These are phyloP conservation scores for Sinella curviseta DNA, from an alignment of 1,140 invertebrate species.

Conservation along the genomic window DNA sequence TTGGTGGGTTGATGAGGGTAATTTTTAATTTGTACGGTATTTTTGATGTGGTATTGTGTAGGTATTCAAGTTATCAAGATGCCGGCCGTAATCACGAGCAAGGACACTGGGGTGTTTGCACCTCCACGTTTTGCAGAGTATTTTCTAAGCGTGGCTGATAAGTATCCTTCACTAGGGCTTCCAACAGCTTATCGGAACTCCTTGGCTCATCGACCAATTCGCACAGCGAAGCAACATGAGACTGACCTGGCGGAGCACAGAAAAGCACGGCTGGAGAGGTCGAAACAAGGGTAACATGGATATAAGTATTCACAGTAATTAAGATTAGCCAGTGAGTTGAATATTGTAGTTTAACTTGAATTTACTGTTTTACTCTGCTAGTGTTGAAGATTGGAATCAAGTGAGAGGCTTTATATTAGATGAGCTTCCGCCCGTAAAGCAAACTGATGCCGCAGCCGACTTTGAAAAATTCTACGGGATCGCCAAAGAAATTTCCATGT, in stretches of 20 bases:
- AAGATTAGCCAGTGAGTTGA: neutral
- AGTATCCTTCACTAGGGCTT: neutral
- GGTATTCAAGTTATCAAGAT: neutral
- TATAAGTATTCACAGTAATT: neutral
- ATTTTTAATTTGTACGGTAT: too few relatives aligned
- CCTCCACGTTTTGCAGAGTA: neutral
- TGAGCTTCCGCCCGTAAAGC: neutral
- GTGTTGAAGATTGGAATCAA: conserved; percentile 11
- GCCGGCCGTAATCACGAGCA: neutral
- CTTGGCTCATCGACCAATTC: neutral
- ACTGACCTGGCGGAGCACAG: neutral
- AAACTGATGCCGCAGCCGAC: conserved; percentile 8
- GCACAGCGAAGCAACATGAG: neutral
- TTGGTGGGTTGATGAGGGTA: too few relatives aligned
- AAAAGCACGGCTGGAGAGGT: conserved; percentile 24
- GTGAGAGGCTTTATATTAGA: conserved; percentile 25
- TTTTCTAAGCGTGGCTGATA: neutral
- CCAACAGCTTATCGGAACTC: neutral
- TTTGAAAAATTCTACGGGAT: conserved; percentile 31
- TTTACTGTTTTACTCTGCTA: neutral
- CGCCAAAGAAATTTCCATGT: conserved; percentile 20
- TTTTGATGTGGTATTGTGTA: too few relatives aligned
- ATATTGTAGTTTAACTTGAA: neutral
- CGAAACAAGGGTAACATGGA: conserved; percentile 29
- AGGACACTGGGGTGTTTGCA: neutral